These are phyloP conservation scores for Melinaea menophilus DNA, from an alignment of 2,888 invertebrate species.

Conservation along the genomic window DNA sequence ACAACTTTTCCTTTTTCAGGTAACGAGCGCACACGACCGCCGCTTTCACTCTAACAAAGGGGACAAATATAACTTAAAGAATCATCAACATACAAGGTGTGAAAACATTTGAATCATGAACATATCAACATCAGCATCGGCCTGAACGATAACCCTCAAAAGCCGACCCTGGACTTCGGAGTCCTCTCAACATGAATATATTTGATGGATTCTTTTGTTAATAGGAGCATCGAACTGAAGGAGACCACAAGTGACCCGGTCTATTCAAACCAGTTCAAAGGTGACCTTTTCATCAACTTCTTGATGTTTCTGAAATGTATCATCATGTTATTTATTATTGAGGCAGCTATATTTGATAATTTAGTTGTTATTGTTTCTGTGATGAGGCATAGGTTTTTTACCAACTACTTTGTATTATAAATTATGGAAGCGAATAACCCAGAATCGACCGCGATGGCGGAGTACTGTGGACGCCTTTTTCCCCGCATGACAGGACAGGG, in stretches of 20 bases:
- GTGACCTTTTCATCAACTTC: conserved; percentile 76
- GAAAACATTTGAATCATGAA: conserved; percentile 65
- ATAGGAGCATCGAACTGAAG: conserved; percentile 57
- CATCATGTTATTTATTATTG: conserved; percentile 92
- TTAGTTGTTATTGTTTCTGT: conserved; percentile 92
- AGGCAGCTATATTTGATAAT: conserved; percentile 93
- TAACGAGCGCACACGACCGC: conserved; percentile 35
- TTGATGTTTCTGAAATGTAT: conserved; percentile 83
- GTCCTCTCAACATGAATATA: conserved; percentile 70
- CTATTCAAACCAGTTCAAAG: conserved; percentile 59
- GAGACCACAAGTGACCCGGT: conserved; percentile 58
- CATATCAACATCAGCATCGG: conserved; percentile 53
- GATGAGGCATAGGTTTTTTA: conserved; percentile 83
- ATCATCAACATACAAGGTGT: conserved; percentile 45
- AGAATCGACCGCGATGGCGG: too few species aligned
- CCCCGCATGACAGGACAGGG: too few species aligned
- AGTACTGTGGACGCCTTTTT: too few species aligned
- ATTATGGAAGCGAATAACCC: too few species aligned
- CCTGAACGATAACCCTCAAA: conserved; percentile 47
- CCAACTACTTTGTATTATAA: conserved; percentile 81
- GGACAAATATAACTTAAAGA: conserved; percentile 51
- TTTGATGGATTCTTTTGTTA: conserved; percentile 61
- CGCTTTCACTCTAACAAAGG: conserved; percentile 46
- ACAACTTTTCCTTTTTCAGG: conserved; percentile 35
- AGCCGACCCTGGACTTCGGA: conserved; percentile 58